These are phyloP conservation scores for Torymus tubicola DNA, from an alignment of 2,888 invertebrate genomes.

Conservation along the genomic window DNA sequence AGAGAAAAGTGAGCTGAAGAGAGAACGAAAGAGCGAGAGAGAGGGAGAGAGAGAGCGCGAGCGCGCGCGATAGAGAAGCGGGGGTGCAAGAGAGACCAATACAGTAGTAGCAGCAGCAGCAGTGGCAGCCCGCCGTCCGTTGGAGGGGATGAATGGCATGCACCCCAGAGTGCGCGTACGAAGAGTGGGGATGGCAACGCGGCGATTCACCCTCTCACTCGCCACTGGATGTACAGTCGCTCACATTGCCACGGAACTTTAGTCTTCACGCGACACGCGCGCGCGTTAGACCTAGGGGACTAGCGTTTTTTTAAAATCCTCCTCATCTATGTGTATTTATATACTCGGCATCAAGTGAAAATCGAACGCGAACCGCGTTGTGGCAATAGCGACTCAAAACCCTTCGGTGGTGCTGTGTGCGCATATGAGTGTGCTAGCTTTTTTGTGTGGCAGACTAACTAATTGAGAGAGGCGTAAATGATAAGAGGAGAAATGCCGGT, in stretches of 20 bases:
- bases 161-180: conserved; percentile 20
- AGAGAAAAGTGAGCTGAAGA: too few relatives aligned
- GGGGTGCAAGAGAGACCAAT: too few relatives aligned
- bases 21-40: conserved; percentile 7
- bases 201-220: conserved; percentile 60
- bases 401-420: conserved; percentile 31
- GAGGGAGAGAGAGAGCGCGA: not conserved
- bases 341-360: too few relatives aligned
- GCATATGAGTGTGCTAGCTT: conserved; percentile 30
- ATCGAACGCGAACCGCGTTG: too few relatives aligned
- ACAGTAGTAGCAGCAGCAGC: too few relatives aligned
- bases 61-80: too few relatives aligned
- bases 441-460: not conserved
- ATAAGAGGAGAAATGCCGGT: conserved; percentile 31
- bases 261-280: conserved; percentile 75
- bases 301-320: not conserved
- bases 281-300: conserved; percentile 59
- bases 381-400: too few relatives aligned
- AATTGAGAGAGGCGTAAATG: conserved; percentile 6
- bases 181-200: conserved; percentile 15
- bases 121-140: too few relatives aligned
- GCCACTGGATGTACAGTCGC: conserved; percentile 68
- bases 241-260: conserved; percentile 69
- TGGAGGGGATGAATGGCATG: conserved; percentile 58
- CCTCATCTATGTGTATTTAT: too few relatives aligned